A percentile compares a stretch with the other conserved stretches of the same genome.
Evolutionary conservation across 2,888 invertebrate species (phyloP).

Genomic region (Spodoptera littoralis): DNA sequence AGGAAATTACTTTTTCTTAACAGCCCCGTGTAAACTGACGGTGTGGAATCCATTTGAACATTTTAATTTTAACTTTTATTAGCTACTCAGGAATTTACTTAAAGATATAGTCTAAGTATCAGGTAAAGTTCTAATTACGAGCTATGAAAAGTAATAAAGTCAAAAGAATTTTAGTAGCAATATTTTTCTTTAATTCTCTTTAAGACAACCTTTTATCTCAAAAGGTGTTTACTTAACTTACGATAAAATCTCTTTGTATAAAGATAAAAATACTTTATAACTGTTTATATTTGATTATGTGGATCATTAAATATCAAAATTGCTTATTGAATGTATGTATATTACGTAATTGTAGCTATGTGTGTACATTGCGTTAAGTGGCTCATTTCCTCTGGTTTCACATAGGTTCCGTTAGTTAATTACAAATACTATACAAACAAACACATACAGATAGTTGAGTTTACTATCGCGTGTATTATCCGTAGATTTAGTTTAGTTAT

Average conservation of each 20-base stretch:
- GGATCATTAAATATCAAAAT: too few relatives aligned
- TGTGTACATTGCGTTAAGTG: neutral
- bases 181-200: too few relatives aligned
- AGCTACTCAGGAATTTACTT: conserved; percentile 18
- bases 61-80: conserved; percentile 51
- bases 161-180: neutral
- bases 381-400: conserved; percentile 18
- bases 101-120: conserved; percentile 15
- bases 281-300: too few relatives aligned
- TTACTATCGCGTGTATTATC: neutral
- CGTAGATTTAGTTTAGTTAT: too few relatives aligned
- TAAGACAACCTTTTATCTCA: too few relatives aligned
- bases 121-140: conserved; percentile 21
- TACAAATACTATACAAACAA: conserved; percentile 12
- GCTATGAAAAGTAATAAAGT: conserved; percentile 14
- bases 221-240: too few relatives aligned
- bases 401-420: conserved; percentile 18
- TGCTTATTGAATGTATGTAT: neutral
- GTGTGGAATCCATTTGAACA: conserved; percentile 41
- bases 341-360: neutral
- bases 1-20: conserved; percentile 60
- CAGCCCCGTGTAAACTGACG: conserved; percentile 33
- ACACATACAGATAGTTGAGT: neutral
- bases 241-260: too few relatives aligned
- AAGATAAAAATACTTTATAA: too few relatives aligned